Evolutionary conservation across 2,888 invertebrate species (phyloP), one percentile per base, ranked within the genome.

Genomic region (Embidobia sp.): DNA sequence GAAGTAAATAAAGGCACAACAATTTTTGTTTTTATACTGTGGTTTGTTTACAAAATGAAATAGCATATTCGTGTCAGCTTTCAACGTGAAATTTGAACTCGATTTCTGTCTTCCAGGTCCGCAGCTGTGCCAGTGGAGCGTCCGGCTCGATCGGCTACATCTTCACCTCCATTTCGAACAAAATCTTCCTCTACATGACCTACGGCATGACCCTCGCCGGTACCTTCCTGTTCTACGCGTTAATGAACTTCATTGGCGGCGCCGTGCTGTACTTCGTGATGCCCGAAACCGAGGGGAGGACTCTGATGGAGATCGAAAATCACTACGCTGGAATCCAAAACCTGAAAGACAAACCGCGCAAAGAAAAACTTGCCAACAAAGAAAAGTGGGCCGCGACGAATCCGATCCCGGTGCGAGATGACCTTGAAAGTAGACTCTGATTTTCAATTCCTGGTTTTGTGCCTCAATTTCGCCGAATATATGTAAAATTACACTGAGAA

Each of bases 201-300:
- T 88, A 91, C 4, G 87, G 88, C 0, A 85, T 95, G 29, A 93
- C 94, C 0, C 88, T 95, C 64, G 92, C 94, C 69, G 95, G 95
- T 4, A 94, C 94, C 0, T 95, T 95, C 84, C 92, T 93, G 83
- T 91, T 95, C 19, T 94, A 95, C 85, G 92, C 93, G 0, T 79
- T 90, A 1, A 90, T 95, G 1, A 92, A 94, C 81, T 86, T 94
- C 2, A 74, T 92, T 0, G 95, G 95, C 0, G 90, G 92, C n/a
- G 74, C 92, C 2, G 87, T 92, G 5, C 90, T 96, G 26, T 95
- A 93, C 85, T 93, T 93, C 73, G 90, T 92, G 26, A 88, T 96
- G 66, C 96, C 96, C 0, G 96, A 96, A 90, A 96, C 96, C 0
- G 96, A 96, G 87, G 95, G 95, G 0, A 93, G 95, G 83, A 93